Conservation (phyloP, 2,797 vertebrate species). For the Pseudochirops corinnae region DNA sequence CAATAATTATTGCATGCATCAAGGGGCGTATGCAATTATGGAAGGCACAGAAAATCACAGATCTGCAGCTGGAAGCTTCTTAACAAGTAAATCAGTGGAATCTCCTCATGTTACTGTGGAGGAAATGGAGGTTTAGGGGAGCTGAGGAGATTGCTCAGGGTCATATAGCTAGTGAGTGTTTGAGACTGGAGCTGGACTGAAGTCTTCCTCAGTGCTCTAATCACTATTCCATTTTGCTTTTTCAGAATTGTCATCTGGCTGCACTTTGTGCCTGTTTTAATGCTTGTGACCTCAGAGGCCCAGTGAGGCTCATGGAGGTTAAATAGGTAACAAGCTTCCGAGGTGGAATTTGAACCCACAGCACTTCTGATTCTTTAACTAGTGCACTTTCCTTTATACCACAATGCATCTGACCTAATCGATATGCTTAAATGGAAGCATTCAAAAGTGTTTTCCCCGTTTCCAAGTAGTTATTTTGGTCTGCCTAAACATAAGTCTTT, state of each 20-base stretch:
- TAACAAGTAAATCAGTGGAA: not conserved
- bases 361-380: not conserved
- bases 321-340: not conserved
- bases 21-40: not conserved
- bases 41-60: not conserved
- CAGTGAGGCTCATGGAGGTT: not conserved
- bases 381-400: not conserved
- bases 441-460: not conserved
- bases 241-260: not conserved
- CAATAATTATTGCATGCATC: not conserved
- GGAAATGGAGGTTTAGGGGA: not conserved
- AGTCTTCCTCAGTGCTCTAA: not conserved
- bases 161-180: not conserved
- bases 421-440: not conserved
- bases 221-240: not conserved
- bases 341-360: not conserved
- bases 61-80: not conserved
- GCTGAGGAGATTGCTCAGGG: not conserved
- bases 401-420: not conserved
- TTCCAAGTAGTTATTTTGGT: not conserved
- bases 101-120: not conserved
- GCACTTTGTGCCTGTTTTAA: not conserved
- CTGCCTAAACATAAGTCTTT: not conserved
- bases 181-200: not conserved
- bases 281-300: not conserved